Conservation (phyloP, 2,113 vertebrate species). For the Leucoraja erinaceus region DNA sequence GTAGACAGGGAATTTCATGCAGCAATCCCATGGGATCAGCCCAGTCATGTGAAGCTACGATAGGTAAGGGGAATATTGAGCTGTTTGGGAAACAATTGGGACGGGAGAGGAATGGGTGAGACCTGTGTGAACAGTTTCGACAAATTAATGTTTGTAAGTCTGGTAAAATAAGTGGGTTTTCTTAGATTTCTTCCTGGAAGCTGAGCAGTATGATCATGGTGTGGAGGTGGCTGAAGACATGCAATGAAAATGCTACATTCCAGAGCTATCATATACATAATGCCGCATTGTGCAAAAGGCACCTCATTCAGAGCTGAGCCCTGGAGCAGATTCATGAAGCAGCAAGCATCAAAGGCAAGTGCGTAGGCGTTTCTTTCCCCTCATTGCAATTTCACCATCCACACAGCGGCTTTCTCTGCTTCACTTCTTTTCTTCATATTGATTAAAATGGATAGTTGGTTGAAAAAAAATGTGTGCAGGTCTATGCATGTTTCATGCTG, state of each 20-base stretch:
- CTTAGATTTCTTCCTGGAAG: not conserved
- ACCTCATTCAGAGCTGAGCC: not conserved
- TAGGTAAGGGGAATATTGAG: not conserved
- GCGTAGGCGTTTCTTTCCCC: not conserved
- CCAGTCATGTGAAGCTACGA: not conserved
- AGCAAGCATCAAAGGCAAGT: not conserved
- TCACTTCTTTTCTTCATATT: not conserved
- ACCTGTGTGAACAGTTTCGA: too few species aligned
- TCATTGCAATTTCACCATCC: not conserved
- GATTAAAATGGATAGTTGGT: not conserved
- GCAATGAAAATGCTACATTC: not conserved
- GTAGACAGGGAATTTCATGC: not conserved
- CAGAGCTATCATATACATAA: not conserved
- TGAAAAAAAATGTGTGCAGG: not conserved
- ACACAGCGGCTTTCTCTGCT: not conserved
- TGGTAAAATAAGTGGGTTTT: not conserved
- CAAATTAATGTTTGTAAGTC: not conserved
- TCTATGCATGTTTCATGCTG: not conserved
- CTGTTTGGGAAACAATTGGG: not conserved
- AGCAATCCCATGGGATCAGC: not conserved
- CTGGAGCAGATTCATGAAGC: not conserved
- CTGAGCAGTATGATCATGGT: not conserved
- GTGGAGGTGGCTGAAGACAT: not conserved
- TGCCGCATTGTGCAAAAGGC: slow-evolving; percentile 11
- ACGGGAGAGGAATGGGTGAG: not conserved